These are phyloP conservation scores for Pyrochroa serraticornis DNA, from an alignment of 2,888 invertebrate species.

Conservation along the genomic window DNA sequence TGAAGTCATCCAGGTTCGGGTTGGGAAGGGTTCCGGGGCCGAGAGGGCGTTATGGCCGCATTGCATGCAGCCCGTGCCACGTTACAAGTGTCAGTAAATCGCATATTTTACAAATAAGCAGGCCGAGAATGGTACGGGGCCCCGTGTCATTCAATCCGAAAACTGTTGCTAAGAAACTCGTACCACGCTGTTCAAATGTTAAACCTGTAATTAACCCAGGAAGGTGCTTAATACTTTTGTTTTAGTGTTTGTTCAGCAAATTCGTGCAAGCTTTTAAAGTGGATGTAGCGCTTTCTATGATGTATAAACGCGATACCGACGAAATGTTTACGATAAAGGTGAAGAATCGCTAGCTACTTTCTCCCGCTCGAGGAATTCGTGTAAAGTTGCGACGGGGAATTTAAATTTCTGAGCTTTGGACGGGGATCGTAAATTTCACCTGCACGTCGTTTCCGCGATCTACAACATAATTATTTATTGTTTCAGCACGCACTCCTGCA, in stretches of 20 bases:
- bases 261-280: slow-evolving; percentile 35
- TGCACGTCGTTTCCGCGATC: slow-evolving; percentile 32
- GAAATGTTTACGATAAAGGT: slow-evolving; percentile 36
- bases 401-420: slow-evolving; percentile 34
- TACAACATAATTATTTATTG: slow-evolving; percentile 35
- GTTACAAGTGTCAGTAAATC: slow-evolving; percentile 50
- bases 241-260: slow-evolving; percentile 37
- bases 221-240: slow-evolving; percentile 47
- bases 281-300: slow-evolving; percentile 34
- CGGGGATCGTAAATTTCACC: slow-evolving; percentile 36
- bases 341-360: slow-evolving; percentile 33
- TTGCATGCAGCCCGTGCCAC: slow-evolving; percentile 46
- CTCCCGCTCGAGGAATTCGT: slow-evolving; percentile 27
- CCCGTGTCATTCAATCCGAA: slow-evolving; percentile 43
- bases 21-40: slow-evolving; percentile 13
- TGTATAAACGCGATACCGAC: slow-evolving; percentile 22
- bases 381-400: slow-evolving; percentile 35
- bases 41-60: slow-evolving; percentile 42
- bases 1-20: slow-evolving; percentile 27
- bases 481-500: slow-evolving; percentile 9
- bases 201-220: slow-evolving; percentile 44
- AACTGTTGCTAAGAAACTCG: slow-evolving; percentile 48
- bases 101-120: slow-evolving; percentile 51
- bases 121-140: slow-evolving; percentile 42
- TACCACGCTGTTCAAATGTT: slow-evolving; percentile 51